phyloP scores from a whole-genome alignment of 2,797 vertebrate genomes.

The Sylvia borin region DNA sequence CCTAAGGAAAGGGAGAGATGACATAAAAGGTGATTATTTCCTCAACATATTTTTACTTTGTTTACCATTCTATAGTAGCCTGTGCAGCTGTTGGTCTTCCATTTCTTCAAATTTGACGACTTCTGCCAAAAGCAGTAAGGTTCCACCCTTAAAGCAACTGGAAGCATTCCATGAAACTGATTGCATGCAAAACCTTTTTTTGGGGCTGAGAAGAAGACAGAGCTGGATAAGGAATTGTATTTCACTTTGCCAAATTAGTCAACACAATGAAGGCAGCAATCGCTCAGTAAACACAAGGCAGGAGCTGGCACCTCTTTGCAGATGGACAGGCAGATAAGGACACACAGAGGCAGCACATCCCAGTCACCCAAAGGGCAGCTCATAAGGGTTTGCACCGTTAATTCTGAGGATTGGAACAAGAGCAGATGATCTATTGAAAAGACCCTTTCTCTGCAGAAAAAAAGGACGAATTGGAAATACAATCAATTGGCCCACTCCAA shows the following conservation, averaged over 20 bases:
- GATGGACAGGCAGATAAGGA: background rate
- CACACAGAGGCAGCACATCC: background rate
- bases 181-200: background rate
- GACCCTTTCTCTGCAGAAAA: background rate
- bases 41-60: background rate
- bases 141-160: background rate
- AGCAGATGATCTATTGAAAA: background rate
- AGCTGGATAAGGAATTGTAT: background rate
- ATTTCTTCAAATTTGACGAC: background rate
- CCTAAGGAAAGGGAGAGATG: background rate
- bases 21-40: background rate
- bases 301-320: background rate
- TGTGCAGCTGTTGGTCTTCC: background rate
- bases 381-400: accelerated
- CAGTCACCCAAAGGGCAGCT: background rate
- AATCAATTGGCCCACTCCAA: background rate
- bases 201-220: background rate
- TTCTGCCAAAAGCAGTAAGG: background rate
- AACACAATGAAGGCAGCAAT: background rate
- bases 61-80: background rate
- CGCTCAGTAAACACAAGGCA: background rate
- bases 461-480: background rate
- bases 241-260: background rate
- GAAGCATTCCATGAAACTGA: background rate
- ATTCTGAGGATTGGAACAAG: background rate